These are phyloP conservation scores for Chiridota heheva DNA, from an alignment of 35 echinoderm and acorn worm genomes.

Conservation along the genomic window DNA sequence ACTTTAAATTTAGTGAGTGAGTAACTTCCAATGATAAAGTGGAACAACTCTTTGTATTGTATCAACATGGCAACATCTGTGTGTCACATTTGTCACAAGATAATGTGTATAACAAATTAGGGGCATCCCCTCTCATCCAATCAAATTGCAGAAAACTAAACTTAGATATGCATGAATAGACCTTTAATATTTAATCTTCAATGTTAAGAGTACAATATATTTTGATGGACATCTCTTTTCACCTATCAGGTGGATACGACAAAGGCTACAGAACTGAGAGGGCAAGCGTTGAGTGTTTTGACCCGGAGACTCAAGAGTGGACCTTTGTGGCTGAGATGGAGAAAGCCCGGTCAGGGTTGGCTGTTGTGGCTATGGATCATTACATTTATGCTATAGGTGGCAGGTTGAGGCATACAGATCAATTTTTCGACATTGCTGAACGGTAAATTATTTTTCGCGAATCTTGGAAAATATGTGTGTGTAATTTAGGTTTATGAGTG, in stretches of 20 bases:
- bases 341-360: slow-evolving; percentile 91
- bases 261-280: slow-evolving; percentile 91
- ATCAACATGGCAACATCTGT: too few species aligned
- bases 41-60: too few species aligned
- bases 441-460: slow-evolving; percentile 37
- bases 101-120: too few species aligned
- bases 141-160: too few species aligned
- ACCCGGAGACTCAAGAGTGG: slow-evolving; percentile 92
- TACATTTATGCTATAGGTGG: slow-evolving; percentile 99
- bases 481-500: background rate
- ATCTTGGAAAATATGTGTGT: background rate
- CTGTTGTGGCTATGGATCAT: slow-evolving; percentile 95
- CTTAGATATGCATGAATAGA: too few species aligned
- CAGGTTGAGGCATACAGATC: slow-evolving; percentile 91
- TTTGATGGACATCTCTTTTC: too few species aligned
- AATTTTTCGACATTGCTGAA: slow-evolving; percentile 97
- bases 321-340: slow-evolving; percentile 98
- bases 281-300: slow-evolving; percentile 92
- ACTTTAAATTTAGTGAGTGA: too few species aligned
- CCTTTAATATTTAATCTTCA: too few species aligned
- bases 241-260: slow-evolving; percentile 98
- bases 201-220: too few species aligned
- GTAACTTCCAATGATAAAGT: too few species aligned
- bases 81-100: too few species aligned
- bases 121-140: too few species aligned